Evolutionary conservation across 2,797 vertebrate species (phyloP), one percentile per base, ranked within the genome.

Genomic region (Yasuhikotakia modesta): DNA sequence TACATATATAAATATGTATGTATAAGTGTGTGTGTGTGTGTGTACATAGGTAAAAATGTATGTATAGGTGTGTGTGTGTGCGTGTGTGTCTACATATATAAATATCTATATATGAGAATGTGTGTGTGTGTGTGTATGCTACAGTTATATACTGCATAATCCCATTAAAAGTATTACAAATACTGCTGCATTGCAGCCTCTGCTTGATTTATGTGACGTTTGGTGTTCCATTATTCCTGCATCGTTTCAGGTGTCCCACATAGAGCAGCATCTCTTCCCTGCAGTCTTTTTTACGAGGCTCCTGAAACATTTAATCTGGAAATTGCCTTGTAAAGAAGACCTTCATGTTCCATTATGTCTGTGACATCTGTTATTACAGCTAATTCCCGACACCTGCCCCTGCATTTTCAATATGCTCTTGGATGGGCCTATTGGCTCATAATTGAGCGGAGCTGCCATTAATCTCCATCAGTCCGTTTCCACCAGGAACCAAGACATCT

Each of bases 381-480:
- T 74, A 80, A 78, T 87, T 80, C 77, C 70, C 72, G 82, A 74
- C 79, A 83, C 60, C 74, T 83, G 84, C 70, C 80, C 70, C 74
- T 73, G 71, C 65, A 64, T 85, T 81, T 85, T 81, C 43, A 55
- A 71, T 75, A 66, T 58, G 48, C 79, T 63, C 71, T 82, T 50
- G 70, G 74, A 73, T 79, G 80, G 17, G 66, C 74, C 76, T 73
- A 78, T 79, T 70, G 82, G 80, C 87, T 82, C 83, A 67, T 85
- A 87, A 88, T 85, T 88, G 85, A 89, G 89, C 79, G 64, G 73
- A 72, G 65, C 84, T 66, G 5, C 85, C 86, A 87, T 92, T 92
- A 90, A 91, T 93, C 88, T 92, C 83, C 82, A 88, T 91, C 86
- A 84, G 70, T 85, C 70, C 78, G 75, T 83, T 45, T 80, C 71